Evolutionary conservation across 2,113 vertebrate species (phyloP), one percentile per base, ranked within the genome.

Genomic region (Amblyornis subalaris): DNA sequence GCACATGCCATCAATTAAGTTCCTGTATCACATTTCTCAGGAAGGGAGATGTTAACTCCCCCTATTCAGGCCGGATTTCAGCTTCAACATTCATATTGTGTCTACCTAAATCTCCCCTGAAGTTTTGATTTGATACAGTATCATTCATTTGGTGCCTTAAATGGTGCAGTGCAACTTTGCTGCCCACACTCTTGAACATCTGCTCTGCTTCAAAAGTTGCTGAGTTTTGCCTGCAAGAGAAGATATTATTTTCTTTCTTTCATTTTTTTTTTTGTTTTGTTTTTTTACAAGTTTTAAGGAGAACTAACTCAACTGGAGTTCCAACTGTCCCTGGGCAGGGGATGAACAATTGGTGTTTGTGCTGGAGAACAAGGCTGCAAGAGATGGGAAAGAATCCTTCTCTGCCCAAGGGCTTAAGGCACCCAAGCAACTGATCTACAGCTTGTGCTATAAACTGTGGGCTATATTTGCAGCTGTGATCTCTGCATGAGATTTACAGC

Each of bases 91-190:
- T 85, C 54, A 28, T 29, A 67, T 26, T 86, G 36, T 33, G 26
- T 31, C n/a, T 77, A 86, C 78, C 44, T 86, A 91, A 96, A 91
- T 93, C 71, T 93, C 51, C 71, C 75, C 64, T 29, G 67, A 95
- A 88, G 75, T 86, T 97, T 88, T 62, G 65, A 93, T 96, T 93
- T 0, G 71, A 71, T 80, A 89, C 67, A 53, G 85, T 48, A 24
- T 58, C 6, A 5, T 62, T 79, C 58, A 66, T 83, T 82, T 70
- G 12, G 18, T 91, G 71, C 26, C 40, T 40, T 94, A 91, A 70
- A 73, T 1, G 9, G 33, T 29, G 14, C 40, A 76, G 35, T 10
- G 20, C 35, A 66, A 14, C 0, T 2, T 10, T 91, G 44, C 78
- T 91, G 82, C 48, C 47, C 3, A 0, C 8, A 4, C 38, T 67